phyloP scores from a whole-genome alignment of 2,888 invertebrate species.

The Thalpophila matura region DNA sequence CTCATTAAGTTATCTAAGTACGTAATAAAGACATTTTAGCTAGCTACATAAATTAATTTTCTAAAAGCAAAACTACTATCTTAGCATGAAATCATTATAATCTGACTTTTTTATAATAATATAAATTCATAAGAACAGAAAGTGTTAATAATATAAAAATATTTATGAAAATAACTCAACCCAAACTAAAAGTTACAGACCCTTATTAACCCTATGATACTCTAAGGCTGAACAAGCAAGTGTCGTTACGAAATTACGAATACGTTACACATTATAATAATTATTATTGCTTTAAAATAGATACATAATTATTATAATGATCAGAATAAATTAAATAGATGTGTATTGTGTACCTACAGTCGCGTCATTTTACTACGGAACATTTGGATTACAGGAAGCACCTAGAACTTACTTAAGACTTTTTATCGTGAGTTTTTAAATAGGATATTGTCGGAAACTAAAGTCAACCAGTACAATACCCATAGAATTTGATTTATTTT shows the following conservation, averaged over 20 bases:
- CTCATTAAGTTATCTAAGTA: slow-evolving; percentile 37
- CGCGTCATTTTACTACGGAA: slow-evolving; percentile 12
- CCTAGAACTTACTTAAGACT: slow-evolving; percentile 2
- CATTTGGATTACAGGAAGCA: slow-evolving; percentile 25
- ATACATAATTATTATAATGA: slow-evolving; percentile 23
- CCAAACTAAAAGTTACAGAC: slow-evolving; percentile 9
- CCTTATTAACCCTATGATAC: slow-evolving; percentile 1
- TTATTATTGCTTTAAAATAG: slow-evolving; percentile 9
- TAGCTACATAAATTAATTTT: slow-evolving; percentile 14
- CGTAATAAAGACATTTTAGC: slow-evolving; percentile 19
- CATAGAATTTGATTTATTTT: neutral
- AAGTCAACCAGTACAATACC: neutral
- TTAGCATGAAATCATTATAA: slow-evolving; percentile 20
- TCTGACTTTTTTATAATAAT: neutral
- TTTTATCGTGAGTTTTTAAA: slow-evolving; percentile 18
- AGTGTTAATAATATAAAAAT: neutral
- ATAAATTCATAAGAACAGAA: neutral
- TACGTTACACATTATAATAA: slow-evolving; percentile 18
- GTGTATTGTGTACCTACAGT: slow-evolving; percentile 3
- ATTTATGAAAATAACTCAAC: slow-evolving; percentile 2
- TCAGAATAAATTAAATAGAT: slow-evolving; percentile 16
- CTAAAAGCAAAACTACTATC: slow-evolving; percentile 49
- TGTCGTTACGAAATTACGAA: slow-evolving; percentile 16
- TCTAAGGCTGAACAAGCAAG: slow-evolving; percentile 44
- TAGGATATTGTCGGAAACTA: neutral